These are phyloP conservation scores for Dolichomitus sp. DNA, from an alignment of 2,888 invertebrate species.

Conservation along the genomic window DNA sequence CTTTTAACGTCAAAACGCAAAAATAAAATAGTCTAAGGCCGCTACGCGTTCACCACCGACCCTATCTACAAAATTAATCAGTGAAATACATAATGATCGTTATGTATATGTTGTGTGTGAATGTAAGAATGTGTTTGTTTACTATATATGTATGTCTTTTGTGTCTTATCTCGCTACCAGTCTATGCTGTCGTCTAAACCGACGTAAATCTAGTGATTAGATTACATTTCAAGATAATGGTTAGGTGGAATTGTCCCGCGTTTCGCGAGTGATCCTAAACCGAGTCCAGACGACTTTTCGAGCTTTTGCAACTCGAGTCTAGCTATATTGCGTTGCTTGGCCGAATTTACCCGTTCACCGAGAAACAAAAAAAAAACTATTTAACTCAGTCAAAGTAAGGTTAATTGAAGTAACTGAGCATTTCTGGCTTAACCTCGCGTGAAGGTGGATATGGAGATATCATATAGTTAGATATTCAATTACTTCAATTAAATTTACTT, in stretches of 20 bases:
- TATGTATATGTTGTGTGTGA: constrained; percentile 41
- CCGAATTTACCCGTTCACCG: constrained; percentile 1
- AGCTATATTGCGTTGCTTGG: constrained; percentile 31
- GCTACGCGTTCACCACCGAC: constrained; percentile 65
- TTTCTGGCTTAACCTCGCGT: neutral
- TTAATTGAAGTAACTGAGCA: neutral
- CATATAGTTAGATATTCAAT: neutral
- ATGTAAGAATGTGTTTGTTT: constrained; percentile 43
- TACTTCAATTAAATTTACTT: neutral
- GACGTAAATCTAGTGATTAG: constrained; percentile 66
- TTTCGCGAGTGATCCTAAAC: constrained; percentile 11
- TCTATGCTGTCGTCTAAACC: constrained; percentile 77
- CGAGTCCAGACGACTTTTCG: constrained; percentile 5
- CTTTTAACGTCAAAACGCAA: constrained; percentile 61
- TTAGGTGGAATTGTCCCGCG: constrained; percentile 10
- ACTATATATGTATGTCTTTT: constrained; percentile 37
- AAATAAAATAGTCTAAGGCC: constrained; percentile 70
- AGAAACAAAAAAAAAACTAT: neutral
- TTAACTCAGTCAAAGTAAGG: neutral
- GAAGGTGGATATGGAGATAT: neutral
- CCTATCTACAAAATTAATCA: constrained; percentile 45
- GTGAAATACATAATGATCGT: constrained; percentile 28
- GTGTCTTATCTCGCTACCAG: constrained; percentile 74
- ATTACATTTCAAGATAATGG: constrained; percentile 48
- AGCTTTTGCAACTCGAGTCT: constrained; percentile 6